phyloP scores from a whole-genome alignment of 2,888 invertebrate species.

The Napeogenes inachia region DNA sequence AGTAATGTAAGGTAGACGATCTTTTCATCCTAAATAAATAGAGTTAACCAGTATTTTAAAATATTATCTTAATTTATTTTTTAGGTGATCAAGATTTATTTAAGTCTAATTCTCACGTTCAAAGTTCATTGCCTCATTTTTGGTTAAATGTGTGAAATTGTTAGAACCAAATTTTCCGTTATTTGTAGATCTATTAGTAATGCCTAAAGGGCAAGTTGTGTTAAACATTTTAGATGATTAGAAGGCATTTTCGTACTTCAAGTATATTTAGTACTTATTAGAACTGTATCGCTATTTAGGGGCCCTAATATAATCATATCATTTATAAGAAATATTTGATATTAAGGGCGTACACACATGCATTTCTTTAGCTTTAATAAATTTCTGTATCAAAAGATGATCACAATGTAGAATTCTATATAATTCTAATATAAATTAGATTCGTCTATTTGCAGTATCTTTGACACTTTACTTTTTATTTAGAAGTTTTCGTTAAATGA shows the following conservation, averaged over 20 bases:
- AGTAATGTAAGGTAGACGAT: no score
- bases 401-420: no score
- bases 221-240: slow-evolving; percentile 16
- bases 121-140: slow-evolving; percentile 30
- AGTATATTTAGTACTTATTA: background rate
- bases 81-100: slow-evolving; percentile 14
- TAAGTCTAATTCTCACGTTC: slow-evolving; percentile 25
- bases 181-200: slow-evolving; percentile 25
- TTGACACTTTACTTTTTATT: no score
- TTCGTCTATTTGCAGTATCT: no score
- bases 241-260: background rate
- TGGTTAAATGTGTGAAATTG: slow-evolving; percentile 31
- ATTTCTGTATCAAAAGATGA: no score
- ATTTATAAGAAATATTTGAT: no score
- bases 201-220: slow-evolving; percentile 22
- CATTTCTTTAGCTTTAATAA: no score
- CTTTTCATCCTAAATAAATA: no score
- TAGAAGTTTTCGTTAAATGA: no score
- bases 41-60: no score
- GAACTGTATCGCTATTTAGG: background rate
- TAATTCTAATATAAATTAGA: no score
- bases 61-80: background rate
- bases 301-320: background rate
- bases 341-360: no score
- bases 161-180: slow-evolving; percentile 23